These are phyloP conservation scores for Bathynomus jamesi DNA, from an alignment of 1,140 invertebrate genomes.

Conservation along the genomic window DNA sequence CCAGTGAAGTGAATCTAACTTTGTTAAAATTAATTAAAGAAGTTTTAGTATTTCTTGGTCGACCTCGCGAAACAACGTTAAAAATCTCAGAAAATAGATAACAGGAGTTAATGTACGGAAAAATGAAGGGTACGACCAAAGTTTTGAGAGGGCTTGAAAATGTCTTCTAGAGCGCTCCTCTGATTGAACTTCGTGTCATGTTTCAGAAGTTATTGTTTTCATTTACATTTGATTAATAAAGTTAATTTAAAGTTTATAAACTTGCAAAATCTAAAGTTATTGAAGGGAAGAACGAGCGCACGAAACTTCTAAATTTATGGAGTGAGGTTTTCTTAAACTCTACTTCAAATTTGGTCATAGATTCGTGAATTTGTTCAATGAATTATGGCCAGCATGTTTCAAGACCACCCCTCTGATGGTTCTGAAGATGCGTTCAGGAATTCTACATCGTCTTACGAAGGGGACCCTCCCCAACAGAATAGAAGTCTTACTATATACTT, in stretches of 20 bases:
- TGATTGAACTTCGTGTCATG: too few species aligned
- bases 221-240: background rate
- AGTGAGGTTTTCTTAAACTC: background rate
- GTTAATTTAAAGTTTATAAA: background rate
- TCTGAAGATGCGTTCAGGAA: background rate
- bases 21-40: too few species aligned
- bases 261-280: background rate
- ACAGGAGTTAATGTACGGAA: too few species aligned
- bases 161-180: too few species aligned
- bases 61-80: too few species aligned
- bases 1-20: too few species aligned
- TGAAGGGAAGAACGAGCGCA: background rate
- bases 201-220: background rate
- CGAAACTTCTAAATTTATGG: background rate
- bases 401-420: background rate
- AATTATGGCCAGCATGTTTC: background rate
- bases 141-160: too few species aligned
- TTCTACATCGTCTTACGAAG: background rate
- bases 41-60: too few species aligned
- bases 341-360: too few species aligned
- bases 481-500: background rate
- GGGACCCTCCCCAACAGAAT: background rate
- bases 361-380: too few species aligned
- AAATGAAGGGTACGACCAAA: too few species aligned
- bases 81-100: too few species aligned